A percentile compares a stretch with the other conserved stretches of the same genome.
Conservation (phyloP, 1,140 invertebrate species). For the Tetragonula clypearis region DNA sequence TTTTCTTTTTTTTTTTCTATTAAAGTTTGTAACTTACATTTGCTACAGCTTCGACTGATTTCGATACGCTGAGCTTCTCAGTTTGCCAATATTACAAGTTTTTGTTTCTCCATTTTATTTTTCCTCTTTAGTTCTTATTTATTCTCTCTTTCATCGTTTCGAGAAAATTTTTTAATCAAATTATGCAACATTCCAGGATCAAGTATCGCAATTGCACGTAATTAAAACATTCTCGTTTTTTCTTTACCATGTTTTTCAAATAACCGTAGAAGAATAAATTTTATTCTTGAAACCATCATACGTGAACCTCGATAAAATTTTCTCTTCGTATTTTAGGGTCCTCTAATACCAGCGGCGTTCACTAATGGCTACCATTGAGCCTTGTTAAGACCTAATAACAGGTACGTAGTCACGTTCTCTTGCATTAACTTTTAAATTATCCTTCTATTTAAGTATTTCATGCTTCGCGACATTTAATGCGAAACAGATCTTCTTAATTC, state of each 20-base stretch:
- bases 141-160: constrained; percentile 11
- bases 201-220: constrained; percentile 70
- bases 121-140: constrained; percentile 10
- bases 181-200: constrained; percentile 58
- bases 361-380: constrained; percentile 97
- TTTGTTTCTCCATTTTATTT: not conserved
- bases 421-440: not conserved
- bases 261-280: not conserved
- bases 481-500: not conserved
- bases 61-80: constrained; percentile 28
- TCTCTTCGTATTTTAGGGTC: constrained; percentile 86
- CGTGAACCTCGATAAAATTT: constrained; percentile 62
- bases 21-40: constrained; percentile 35
- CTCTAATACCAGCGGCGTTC: constrained; percentile 95
- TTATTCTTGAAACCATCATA: constrained; percentile 10
- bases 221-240: not conserved
- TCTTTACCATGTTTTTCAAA: not conserved
- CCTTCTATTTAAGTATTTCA: constrained; percentile 5
- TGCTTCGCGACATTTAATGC: not conserved
- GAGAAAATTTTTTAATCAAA: constrained; percentile 20
- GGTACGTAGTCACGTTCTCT: constrained; percentile 68
- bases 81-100: constrained; percentile 22
- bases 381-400: constrained; percentile 82
- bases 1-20: constrained; percentile 3
- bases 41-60: constrained; percentile 34